Evolutionary conservation across 2,113 vertebrate species (phyloP).

Genomic region (Trochalopteron elliotii): DNA sequence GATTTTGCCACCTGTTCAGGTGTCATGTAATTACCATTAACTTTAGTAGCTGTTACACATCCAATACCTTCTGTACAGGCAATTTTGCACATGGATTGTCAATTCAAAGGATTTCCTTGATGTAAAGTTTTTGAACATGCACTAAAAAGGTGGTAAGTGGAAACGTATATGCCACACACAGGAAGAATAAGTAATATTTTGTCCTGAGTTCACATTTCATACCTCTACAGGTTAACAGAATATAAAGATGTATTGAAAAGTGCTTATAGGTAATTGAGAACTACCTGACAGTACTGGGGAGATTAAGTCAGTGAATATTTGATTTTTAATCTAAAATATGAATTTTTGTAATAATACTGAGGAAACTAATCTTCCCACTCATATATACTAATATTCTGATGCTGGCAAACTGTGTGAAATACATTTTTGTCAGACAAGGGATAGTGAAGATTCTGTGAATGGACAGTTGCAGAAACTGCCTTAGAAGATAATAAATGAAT

Average conservation of each 20-base stretch:
- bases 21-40: neutral
- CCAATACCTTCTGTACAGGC: neutral
- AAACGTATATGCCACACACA: neutral
- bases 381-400: neutral
- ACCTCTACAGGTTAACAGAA: neutral
- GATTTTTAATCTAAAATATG: neutral
- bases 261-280: neutral
- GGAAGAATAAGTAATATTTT: neutral
- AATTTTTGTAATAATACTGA: constrained; percentile 1
- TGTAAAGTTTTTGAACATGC: neutral
- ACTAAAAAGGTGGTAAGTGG: neutral
- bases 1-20: neutral
- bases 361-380: neutral
- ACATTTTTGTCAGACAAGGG: neutral
- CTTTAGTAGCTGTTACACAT: neutral
- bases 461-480: neutral
- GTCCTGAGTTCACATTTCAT: neutral
- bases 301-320: neutral
- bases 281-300: neutral
- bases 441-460: neutral
- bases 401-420: neutral
- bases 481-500: constrained; percentile 6
- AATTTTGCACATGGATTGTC: neutral
- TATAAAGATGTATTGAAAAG: neutral
- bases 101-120: neutral